Percentiles rank a stretch among this genome's conserved stretches.
These are phyloP conservation scores for Bombus confusus DNA, from an alignment of 1,140 invertebrate genomes.

Conservation along the genomic window DNA sequence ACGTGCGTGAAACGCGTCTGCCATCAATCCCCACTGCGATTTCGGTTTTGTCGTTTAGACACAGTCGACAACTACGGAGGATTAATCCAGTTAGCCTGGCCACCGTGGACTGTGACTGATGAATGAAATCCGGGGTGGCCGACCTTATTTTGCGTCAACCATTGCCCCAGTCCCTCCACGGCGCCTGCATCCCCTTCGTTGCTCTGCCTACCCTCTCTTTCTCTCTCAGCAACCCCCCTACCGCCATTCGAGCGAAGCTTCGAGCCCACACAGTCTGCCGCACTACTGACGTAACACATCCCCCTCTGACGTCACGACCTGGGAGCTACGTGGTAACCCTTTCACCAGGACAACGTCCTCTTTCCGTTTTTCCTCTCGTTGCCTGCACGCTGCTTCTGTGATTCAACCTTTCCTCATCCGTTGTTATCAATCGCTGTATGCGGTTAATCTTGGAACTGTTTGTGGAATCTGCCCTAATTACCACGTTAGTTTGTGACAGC, in stretches of 20 bases:
- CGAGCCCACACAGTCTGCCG: slow-evolving; percentile 65
- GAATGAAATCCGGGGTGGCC: slow-evolving; percentile 77
- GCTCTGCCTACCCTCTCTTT: neutral
- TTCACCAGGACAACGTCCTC: slow-evolving; percentile 65
- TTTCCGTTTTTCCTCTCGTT: slow-evolving; percentile 19
- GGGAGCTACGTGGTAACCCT: slow-evolving; percentile 53
- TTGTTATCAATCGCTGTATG: neutral
- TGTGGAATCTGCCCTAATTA: neutral
- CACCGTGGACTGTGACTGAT: slow-evolving; percentile 72
- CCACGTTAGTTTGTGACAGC: neutral
- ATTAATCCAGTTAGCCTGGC: slow-evolving; percentile 62
- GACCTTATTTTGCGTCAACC: slow-evolving; percentile 74
- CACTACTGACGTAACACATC: slow-evolving; percentile 71
- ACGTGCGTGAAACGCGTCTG: neutral
- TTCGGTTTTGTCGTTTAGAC: slow-evolving; percentile 26
- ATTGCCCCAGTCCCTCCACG: slow-evolving; percentile 29
- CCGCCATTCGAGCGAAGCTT: slow-evolving; percentile 6
- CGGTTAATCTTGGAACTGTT: neutral
- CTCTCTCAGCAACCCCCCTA: neutral
- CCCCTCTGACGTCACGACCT: slow-evolving; percentile 73
- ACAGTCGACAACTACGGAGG: slow-evolving; percentile 34
- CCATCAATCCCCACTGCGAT: slow-evolving; percentile 14
- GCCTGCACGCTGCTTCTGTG: neutral
- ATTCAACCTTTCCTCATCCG: neutral
- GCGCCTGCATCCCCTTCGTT: slow-evolving; percentile 16